Base-by-base conservation (phyloP, 2,797 vertebrate species). In the Lepus townsendii region DNA sequence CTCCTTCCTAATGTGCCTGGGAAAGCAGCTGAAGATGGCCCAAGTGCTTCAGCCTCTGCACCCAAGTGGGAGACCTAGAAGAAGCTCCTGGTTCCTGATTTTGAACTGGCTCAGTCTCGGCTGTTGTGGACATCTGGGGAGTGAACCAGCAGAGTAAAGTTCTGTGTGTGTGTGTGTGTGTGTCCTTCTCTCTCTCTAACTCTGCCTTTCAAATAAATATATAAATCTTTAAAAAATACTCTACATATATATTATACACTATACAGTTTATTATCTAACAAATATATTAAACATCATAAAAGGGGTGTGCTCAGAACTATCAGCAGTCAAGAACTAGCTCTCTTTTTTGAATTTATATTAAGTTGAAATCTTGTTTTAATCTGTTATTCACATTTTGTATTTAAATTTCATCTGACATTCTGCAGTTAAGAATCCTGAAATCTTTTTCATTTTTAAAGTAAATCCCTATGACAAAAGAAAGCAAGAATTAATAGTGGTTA, bases 401-500 rank as follows among this genome's bases (percentile, higher is more conserved):
- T 65, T 86, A 88, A 83, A 92, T 69, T 88, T 93, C 84, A 87
- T 57, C 27, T 65, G 47, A 68, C 24, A 73, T 17, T 66, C 52
- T 91, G 71, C 6, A 38, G 72, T 69, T 80, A 79, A 85, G 76
- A 85, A 92, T 73, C 93, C n/a, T 96, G 72, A 92, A 88, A 68
- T 76, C n/a, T 76, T 94, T 78, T 82, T 50, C 24, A n/a, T 47
- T 95, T 88, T 80, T 42, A 63, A 77, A 93, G n/a, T 17, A 89
- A 91, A 97, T 82, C 19, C 57, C 32, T 79, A 30, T 42, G 60
- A 47, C 68, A 92, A 88, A 87, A 91, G 77, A 75, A 93, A 96
- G 24, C 68, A 77, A 94, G 92, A 94, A 95, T 80, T 90, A 95
- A 85, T 68, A 93, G 85, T 27, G 94, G 76, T 72, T 90, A 96